Evolutionary conservation across 2,113 vertebrate genomes (phyloP), one percentile per base, ranked within the genome.

Genomic region (Malurus cyaneus): DNA sequence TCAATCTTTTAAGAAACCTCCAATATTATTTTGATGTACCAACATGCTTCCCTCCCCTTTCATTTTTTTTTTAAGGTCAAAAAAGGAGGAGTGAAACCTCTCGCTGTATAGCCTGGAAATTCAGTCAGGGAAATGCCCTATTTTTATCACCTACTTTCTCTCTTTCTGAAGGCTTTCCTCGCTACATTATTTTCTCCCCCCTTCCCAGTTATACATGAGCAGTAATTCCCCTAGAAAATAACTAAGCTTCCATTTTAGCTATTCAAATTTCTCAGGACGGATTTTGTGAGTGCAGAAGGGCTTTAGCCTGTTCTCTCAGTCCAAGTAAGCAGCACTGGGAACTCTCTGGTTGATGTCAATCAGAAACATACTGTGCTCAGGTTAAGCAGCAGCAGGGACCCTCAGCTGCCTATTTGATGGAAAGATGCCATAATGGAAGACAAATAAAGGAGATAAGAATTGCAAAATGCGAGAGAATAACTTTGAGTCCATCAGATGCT

Each of bases 121-220:
- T 93, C 96, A 96, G 96, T 92, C 92, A 96, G 92, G 94, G 94
- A 97, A 96, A 96, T 96, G 96, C 88, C 95, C 93, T 97, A 96
- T 97, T 96, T 96, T 97, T 95, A 95, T 97, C 94, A 96, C 96
- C 95, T 97, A 97, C 93, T 96, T 96, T 95, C 95, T 86, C 85
- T 89, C 79, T 92, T 95, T 96, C 92, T 93, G 76, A 94, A 96
- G 90, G 95, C 90, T 96, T 95, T 96, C 88, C 93, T 94, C 14
- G 5, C 69, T 84, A 93, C 41, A 18, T 90, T 93, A 95, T 95
- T 94, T 95, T 95, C 86, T 93, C 76, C 77, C 85, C 31, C 69
- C 77, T 97, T 95, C 88, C 79, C 80, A 88, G 82, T 84, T 81
- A 93, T 72, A 86, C 61, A 93, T 3, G 88, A 97, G 73, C 65